These are phyloP conservation scores for Hippocampus abdominalis DNA, from an alignment of 2,113 vertebrate species.

Conservation along the genomic window DNA sequence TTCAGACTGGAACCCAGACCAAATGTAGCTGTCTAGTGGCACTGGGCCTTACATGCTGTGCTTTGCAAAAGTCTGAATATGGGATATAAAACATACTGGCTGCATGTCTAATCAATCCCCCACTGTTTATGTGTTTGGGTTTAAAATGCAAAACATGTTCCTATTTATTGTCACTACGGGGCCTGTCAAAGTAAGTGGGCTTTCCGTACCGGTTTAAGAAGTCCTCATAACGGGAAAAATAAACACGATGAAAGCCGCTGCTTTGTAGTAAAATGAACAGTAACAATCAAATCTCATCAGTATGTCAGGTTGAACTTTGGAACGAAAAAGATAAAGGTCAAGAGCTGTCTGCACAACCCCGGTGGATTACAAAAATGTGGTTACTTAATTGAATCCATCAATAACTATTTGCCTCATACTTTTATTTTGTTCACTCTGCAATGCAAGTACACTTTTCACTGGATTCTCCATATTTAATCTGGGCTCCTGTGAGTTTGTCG, in stretches of 20 bases:
- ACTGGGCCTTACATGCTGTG: constrained; percentile 23
- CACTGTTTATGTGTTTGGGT: not conserved
- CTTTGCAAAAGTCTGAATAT: not conserved
- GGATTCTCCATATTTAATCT: constrained; percentile 35
- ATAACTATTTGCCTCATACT: constrained; percentile 27
- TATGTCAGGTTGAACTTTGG: constrained; percentile 26
- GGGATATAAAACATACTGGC: not conserved
- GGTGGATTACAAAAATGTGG: not conserved
- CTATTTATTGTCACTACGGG: constrained; percentile 19
- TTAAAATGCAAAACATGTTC: not conserved
- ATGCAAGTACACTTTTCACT: constrained; percentile 10
- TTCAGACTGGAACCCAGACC: constrained; percentile 40
- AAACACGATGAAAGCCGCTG: constrained; percentile 5
- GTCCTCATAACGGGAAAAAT: constrained; percentile 19
- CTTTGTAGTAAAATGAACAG: constrained; percentile 6
- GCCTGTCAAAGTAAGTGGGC: constrained; percentile 19
- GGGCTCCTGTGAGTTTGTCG: constrained; percentile 24
- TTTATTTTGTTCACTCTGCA: constrained; percentile 26
- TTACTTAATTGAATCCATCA: constrained; percentile 36
- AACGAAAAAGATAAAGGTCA: constrained; percentile 18
- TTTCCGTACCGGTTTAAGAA: constrained; percentile 14
- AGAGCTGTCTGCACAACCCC: constrained; percentile 8
- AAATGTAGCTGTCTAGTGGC: constrained; percentile 46
- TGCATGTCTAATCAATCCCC: not conserved
- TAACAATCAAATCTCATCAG: constrained; percentile 12